Percentiles rank a stretch among this genome's conserved stretches.
Evolutionary conservation across 2,888 invertebrate genomes (phyloP).

Genomic region (Drosophila picticornis): DNA sequence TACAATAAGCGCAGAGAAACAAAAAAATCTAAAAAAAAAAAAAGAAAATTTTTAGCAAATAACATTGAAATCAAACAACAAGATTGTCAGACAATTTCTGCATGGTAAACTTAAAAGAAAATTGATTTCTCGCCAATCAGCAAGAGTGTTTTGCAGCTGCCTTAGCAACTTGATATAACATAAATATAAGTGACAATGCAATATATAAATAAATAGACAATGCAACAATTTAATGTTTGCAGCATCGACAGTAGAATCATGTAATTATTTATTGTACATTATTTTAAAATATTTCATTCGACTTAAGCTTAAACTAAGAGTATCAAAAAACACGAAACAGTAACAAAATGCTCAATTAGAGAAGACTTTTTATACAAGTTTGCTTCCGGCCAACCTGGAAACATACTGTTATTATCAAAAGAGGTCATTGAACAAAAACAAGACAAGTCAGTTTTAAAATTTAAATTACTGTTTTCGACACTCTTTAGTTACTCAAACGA

Average conservation of each 20-base stretch:
- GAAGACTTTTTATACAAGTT: no score
- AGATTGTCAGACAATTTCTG: conserved; percentile 9
- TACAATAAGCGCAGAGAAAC: not conserved
- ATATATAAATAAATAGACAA: no score
- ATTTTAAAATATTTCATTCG: not conserved
- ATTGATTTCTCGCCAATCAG: not conserved
- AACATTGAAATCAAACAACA: not conserved
- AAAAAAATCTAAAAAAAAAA: conserved; percentile 8
- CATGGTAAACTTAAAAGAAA: not conserved
- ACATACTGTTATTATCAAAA: not conserved
- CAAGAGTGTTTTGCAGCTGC: not conserved
- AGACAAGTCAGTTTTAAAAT: not conserved
- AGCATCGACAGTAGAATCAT: not conserved
- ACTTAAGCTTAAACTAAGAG: not conserved
- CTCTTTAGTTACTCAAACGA: not conserved
- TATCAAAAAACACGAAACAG: not conserved
- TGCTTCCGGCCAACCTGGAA: not conserved
- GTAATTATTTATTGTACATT: not conserved
- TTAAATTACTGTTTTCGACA: not conserved
- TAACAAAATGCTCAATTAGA: not conserved
- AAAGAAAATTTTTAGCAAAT: not conserved
- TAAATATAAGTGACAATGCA: no score
- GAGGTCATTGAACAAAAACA: not conserved
- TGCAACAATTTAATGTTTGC: not conserved
- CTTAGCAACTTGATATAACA: not conserved